A percentile compares a stretch with the other conserved stretches of the same genome.
phyloP scores from a whole-genome alignment of 2,888 invertebrate species.

The Marronus borbonicus region DNA sequence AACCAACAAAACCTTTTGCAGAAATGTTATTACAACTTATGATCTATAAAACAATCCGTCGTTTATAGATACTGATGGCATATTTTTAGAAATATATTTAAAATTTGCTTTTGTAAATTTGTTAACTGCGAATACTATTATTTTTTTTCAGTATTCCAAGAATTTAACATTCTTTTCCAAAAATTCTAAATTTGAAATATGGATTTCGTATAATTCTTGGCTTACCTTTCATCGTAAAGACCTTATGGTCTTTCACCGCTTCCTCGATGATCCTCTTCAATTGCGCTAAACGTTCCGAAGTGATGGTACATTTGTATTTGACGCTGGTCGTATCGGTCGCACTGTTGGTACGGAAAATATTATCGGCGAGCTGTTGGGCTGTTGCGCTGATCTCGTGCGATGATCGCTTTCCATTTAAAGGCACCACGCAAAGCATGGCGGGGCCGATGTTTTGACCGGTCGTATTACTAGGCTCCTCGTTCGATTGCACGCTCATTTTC shows the following conservation, averaged over 20 bases:
- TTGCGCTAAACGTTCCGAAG: conserved; percentile 78
- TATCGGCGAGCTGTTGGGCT: conserved; percentile 49
- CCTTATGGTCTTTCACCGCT: conserved; percentile 78
- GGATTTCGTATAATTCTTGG: background rate
- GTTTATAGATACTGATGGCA: background rate
- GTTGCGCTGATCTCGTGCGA: conserved; percentile 45
- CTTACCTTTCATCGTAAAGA: conserved; percentile 76
- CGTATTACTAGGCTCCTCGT: background rate
- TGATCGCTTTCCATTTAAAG: conserved; percentile 21
- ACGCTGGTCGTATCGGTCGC: conserved; percentile 30
- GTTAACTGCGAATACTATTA: no score
- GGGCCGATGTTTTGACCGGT: conserved; percentile 14
- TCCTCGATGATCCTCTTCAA: conserved; percentile 77
- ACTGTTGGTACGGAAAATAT: conserved; percentile 49
- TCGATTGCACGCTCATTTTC: background rate
- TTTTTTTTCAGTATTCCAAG: no score
- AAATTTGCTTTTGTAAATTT: no score
- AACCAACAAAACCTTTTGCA: background rate
- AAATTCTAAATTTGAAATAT: no score
- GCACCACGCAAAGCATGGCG: background rate
- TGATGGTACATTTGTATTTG: conserved; percentile 73
- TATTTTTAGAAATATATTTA: no score
- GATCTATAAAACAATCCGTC: background rate
- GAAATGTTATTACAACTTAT: background rate
- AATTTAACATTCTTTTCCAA: no score